Conservation (phyloP, 2,797 vertebrate species). For the Sebastes cheni region DNA sequence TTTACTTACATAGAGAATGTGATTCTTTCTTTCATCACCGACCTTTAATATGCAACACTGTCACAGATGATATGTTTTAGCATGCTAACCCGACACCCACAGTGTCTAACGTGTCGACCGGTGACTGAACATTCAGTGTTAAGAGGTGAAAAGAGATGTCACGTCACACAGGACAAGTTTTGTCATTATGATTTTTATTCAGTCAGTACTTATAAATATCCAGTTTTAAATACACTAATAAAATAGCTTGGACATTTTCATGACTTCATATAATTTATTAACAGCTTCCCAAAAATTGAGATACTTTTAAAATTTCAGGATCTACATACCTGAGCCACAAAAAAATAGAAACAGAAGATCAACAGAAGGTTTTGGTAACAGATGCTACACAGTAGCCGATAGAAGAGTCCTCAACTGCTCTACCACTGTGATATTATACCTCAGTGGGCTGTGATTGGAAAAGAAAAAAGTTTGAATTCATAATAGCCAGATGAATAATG, state of each 20-base stretch:
- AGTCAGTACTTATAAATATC: constrained; percentile 90
- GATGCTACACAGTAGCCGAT: constrained; percentile 89
- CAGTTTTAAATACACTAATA: constrained; percentile 88
- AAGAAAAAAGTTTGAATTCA: constrained; percentile 15
- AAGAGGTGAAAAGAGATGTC: not conserved
- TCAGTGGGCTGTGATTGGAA: constrained; percentile 4
- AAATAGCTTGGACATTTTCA: constrained; percentile 87
- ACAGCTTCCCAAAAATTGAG: constrained; percentile 84
- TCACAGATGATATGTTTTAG: not conserved
- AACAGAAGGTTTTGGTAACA: constrained; percentile 64
- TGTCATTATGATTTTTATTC: constrained; percentile 65
- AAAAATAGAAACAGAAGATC: constrained; percentile 44
- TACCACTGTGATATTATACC: not conserved
- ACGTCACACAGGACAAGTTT: constrained; percentile 9
- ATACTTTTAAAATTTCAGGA: constrained; percentile 73
- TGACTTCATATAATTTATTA: constrained; percentile 53
- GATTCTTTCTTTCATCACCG: not conserved
- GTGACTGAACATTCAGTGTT: not conserved
- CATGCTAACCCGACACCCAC: not conserved
- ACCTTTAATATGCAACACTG: not conserved
- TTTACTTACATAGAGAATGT: not conserved
- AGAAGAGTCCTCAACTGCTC: constrained; percentile 40
- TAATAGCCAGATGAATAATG: constrained; percentile 39
- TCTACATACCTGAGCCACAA: constrained; percentile 80
- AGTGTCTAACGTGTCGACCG: not conserved